These are phyloP conservation scores for Heptranchias perlo DNA, from an alignment of 2,113 vertebrate species.

Conservation along the genomic window DNA sequence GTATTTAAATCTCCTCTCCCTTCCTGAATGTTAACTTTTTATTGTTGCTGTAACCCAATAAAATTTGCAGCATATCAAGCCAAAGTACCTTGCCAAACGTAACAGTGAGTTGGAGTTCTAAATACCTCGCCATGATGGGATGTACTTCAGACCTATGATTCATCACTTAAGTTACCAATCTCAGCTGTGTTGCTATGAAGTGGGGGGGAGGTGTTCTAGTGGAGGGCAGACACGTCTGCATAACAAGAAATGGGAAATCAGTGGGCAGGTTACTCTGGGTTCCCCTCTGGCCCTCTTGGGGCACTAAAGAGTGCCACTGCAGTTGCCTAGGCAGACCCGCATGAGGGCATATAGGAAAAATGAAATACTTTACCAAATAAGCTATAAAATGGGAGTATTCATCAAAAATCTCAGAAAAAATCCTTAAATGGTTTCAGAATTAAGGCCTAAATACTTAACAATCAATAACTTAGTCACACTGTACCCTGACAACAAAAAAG, in stretches of 20 bases:
- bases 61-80: neutral
- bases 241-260: neutral
- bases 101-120: neutral
- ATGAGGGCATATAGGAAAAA: neutral
- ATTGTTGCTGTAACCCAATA: neutral
- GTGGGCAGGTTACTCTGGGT: neutral
- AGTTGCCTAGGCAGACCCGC: neutral
- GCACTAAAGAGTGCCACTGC: neutral
- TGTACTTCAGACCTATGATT: neutral
- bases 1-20: neutral
- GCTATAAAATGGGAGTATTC: neutral
- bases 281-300: neutral
- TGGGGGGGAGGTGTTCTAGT: neutral
- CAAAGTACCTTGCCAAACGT: neutral
- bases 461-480: neutral
- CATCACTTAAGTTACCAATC: neutral
- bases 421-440: neutral
- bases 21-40: neutral
- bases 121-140: neutral
- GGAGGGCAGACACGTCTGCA: neutral
- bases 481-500: neutral
- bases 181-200: neutral
- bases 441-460: neutral
- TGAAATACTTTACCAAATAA: neutral
- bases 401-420: neutral